Evolutionary conservation across 2,113 vertebrate species (phyloP).

Genomic region (Oreotrochilus melanogaster): DNA sequence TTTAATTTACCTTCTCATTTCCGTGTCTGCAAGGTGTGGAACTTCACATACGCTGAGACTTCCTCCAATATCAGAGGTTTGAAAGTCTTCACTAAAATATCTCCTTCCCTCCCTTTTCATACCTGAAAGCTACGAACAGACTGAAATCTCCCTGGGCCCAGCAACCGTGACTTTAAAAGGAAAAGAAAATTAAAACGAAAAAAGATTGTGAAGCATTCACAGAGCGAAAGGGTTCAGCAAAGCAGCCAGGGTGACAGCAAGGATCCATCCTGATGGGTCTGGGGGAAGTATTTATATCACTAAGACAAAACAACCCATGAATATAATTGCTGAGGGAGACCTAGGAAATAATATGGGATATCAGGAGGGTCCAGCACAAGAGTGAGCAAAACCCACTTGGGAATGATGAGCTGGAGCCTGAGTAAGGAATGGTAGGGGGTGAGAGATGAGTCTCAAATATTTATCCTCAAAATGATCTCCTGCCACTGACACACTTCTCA

Average conservation of each 20-base stretch:
- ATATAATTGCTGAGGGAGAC: neutral
- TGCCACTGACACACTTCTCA: neutral
- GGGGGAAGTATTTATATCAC: rapidly evolving
- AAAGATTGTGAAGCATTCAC: neutral
- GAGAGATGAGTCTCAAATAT: neutral
- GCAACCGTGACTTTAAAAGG: neutral
- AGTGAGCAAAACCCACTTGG: neutral
- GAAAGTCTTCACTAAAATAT: neutral
- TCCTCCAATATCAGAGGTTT: neutral
- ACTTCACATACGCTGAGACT: neutral
- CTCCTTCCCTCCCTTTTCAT: neutral
- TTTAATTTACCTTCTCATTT: neutral
- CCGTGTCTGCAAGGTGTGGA: neutral
- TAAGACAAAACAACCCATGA: rapidly evolving
- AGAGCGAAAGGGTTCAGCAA: neutral
- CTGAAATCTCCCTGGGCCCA: neutral
- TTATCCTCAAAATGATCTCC: neutral
- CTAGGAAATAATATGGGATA: neutral
- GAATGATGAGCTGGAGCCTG: neutral
- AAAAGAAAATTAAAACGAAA: neutral
- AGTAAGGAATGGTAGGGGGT: rapidly evolving
- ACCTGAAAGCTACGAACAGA: neutral
- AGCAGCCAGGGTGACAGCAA: rapidly evolving
- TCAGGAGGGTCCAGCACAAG: neutral
- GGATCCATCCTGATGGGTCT: neutral